Base-by-base conservation (phyloP, 23 tunicate genomes). In the Oikopleura albicans region DNA sequence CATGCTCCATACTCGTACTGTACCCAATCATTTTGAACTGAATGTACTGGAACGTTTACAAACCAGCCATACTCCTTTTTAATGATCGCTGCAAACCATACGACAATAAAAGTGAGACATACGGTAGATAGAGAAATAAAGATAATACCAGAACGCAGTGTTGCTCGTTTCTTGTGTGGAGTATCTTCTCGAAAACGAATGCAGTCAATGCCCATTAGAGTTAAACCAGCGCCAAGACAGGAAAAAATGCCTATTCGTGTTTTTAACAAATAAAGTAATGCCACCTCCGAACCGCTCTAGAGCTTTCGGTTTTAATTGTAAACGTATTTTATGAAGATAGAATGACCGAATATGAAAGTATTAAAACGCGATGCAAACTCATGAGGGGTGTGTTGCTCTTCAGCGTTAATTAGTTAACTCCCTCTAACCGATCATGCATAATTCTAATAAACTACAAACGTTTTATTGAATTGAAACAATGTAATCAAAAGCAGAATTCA, bases 1-100 rank as follows among this genome's bases (percentile, higher is more conserved):
- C 79, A 71, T 16, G 37, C 79, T 71, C 79, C 79, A 71, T 71
- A 71, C 31, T 71, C 79, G 37, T 71, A 71, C 31, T 31, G 28
- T 2, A 71, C 2, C 4, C 28, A 71, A 71, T 71, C 79, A 2
- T 4, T 16, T 2, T 16, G 2, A 2, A 71, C 79, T 2, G 79
- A 2, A 2, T 12, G 79, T 71, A 22, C 79, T 31, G 79, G 79
- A 71, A 71, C 37, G 37, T 71, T 71, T 22, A 22, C 37, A 29
- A 12, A 71, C 79, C 79, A 71, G 31, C 4, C 2, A 29, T 12
- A 71, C 31, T 71, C 79, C 31, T 31, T 71, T 37, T 71, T 71
- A 37, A 71, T 29, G 37, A 71, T 29, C 34, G 35, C 37, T 16
- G 79, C 79, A 29, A 71, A 71, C 79, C 79, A 71, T 2, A 71